Base-by-base conservation (phyloP, 2,113 vertebrate genomes). In the Turdus rufiventris region DNA sequence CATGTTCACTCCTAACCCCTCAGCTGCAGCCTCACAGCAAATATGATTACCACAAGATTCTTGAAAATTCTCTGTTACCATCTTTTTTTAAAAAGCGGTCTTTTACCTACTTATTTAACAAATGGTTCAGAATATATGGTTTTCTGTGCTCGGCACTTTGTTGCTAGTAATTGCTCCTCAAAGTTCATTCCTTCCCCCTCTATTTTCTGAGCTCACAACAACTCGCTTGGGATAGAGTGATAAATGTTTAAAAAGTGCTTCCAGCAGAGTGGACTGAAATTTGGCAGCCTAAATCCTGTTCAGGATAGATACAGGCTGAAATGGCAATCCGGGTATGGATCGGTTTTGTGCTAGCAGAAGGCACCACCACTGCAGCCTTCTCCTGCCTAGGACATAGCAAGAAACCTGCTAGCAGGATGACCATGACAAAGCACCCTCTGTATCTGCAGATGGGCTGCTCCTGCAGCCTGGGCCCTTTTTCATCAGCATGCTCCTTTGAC, bases 361-460 rank as follows among this genome's bases (percentile, higher is more conserved):
- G 20, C 18, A 85, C 14, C 9, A 40, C 40, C 15, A 17, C 3
- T 45, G 40, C 47, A 57, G 18, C 29, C 62, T 75, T 54, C 38
- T 87, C 20, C 65, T 67, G 36, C 26, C 53, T 29, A 12, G 45
- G 19, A 81, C 15, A 14, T 1, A 26, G 21, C 15, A 58, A 71
- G 34, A 8, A 71, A 34, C 20, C 15, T 1, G 1, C 48, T 38
- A 60, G 31, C 16, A 57, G 50, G 28, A 47, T 1, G 1, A 12
- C 0, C 3, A 28, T 4, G 33, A 18, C 6, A 12, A 14, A 3
- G 29, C 15, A 38, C 23, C 28, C 34, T 70, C 58, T 67, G 29
- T 28, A 8, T 29, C 72, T 62, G 28, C 20, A 72, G 75, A 11
- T 19, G 18, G 28, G 28, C 24, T 86, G 31, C 42, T 50, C 8